Percentiles rank a stretch among this genome's conserved stretches.
Evolutionary conservation across 2,797 vertebrate genomes (phyloP).

Genomic region (Sebastes elongatus): DNA sequence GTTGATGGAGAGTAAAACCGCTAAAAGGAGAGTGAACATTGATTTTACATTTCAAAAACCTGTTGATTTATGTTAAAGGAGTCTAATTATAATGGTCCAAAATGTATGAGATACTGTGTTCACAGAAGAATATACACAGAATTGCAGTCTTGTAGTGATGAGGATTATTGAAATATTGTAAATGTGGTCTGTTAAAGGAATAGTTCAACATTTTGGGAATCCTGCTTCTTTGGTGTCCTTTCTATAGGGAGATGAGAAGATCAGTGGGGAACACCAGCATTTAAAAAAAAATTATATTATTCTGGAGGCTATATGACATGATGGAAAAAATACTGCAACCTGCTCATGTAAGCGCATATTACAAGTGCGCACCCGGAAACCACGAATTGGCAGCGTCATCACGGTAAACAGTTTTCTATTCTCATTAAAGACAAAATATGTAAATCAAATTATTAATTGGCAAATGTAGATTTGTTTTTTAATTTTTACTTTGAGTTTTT

Average conservation of each 20-base stretch:
- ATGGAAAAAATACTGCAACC: not conserved
- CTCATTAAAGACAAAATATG: not conserved
- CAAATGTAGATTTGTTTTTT: too few species aligned
- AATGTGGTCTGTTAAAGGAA: not conserved
- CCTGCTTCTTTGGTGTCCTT: not conserved
- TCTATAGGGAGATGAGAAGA: accelerated
- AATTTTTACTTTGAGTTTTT: not conserved
- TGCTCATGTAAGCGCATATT: not conserved
- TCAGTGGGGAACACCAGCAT: not conserved
- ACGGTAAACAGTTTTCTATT: too few species aligned
- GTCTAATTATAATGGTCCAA: not conserved
- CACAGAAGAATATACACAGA: not conserved
- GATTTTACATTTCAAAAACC: too few species aligned
- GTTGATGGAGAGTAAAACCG: not conserved
- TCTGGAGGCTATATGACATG: not conserved
- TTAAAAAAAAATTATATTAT: too few species aligned
- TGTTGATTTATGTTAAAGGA: not conserved
- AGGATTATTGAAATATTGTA: not conserved
- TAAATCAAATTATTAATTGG: too few species aligned
- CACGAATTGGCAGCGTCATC: too few species aligned
- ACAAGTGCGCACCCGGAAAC: too few species aligned
- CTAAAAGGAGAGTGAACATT: not conserved
- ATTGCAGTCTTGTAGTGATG: not conserved
- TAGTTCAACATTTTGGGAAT: too few species aligned
- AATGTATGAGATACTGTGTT: not conserved